Conservation (phyloP, 2,888 invertebrate species). For the Diaperis boleti region DNA sequence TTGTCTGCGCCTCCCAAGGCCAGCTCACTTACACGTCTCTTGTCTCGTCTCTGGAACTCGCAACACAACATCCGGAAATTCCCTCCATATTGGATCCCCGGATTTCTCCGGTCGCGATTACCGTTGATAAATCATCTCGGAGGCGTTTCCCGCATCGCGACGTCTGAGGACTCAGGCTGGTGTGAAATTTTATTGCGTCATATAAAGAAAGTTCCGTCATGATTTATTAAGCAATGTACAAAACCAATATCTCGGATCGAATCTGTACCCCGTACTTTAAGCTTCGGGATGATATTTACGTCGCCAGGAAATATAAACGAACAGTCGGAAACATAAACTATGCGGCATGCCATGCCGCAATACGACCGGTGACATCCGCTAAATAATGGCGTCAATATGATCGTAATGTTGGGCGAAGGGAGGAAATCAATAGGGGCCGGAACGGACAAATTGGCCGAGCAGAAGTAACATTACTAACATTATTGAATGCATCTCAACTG, state of each 20-base stretch:
- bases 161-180: slow-evolving; percentile 40
- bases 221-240: slow-evolving; percentile 38
- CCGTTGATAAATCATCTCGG: slow-evolving; percentile 26
- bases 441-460: background rate
- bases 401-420: slow-evolving; percentile 3
- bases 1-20: too few species aligned
- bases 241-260: slow-evolving; percentile 41
- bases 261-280: slow-evolving; percentile 49
- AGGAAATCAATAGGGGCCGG: background rate
- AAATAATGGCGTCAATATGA: slow-evolving; percentile 30
- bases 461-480: background rate
- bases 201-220: slow-evolving; percentile 52
- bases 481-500: too few species aligned
- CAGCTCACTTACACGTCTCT: too few species aligned
- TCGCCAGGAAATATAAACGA: slow-evolving; percentile 36
- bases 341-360: slow-evolving; percentile 30
- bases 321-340: slow-evolving; percentile 45
- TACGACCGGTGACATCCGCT: slow-evolving; percentile 35
- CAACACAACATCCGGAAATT: too few species aligned
- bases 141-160: slow-evolving; percentile 11
- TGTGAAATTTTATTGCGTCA: slow-evolving; percentile 58
- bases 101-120: slow-evolving; percentile 21
- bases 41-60: too few species aligned
- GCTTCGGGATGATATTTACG: slow-evolving; percentile 43
- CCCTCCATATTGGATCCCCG: slow-evolving; percentile 9